A percentile compares a stretch with the other conserved stretches of the same genome.
Evolutionary conservation across 1,140 invertebrate genomes (phyloP).

Genomic region (Zaprionus camerounensis): DNA sequence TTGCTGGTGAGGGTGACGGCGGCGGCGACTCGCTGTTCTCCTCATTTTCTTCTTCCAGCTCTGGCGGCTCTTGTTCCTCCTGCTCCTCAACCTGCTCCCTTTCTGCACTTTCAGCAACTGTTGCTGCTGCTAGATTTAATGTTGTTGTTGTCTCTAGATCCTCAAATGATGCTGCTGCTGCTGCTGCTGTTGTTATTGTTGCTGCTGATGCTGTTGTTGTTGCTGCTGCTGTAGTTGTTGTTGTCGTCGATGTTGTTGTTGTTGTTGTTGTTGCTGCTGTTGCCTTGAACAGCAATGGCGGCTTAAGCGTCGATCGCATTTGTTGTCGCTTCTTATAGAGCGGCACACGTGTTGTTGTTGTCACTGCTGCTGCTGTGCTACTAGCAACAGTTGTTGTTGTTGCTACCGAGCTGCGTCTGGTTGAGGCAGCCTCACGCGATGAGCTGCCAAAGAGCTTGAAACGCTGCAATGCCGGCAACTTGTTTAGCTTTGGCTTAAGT

Average conservation of each 20-base stretch:
- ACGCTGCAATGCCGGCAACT: conserved; percentile 65
- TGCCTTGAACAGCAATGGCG: conserved; percentile 59
- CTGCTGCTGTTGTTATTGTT: conserved; percentile 1
- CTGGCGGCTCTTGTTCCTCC: not conserved
- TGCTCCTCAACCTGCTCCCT: conserved; percentile 1
- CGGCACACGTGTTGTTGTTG: conserved; percentile 74
- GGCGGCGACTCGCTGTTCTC: conserved; percentile 9
- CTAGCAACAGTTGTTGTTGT: conserved; percentile 21
- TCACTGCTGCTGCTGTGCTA: conserved; percentile 26
- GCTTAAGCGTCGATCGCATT: conserved; percentile 68
- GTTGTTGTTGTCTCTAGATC: conserved; percentile 11
- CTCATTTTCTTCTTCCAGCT: not conserved
- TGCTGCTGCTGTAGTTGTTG: conserved; percentile 1
- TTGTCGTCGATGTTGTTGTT: conserved; percentile 8
- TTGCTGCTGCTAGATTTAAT: not conserved
- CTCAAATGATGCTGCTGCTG: conserved; percentile 16
- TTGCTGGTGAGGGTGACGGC: conserved; percentile 3
- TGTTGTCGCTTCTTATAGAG: conserved; percentile 75
- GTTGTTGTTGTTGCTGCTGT: conserved; percentile 19
- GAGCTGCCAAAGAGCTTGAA: conserved; percentile 77
- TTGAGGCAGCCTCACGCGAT: conserved; percentile 54
- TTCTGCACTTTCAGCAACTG: conserved; percentile 4
- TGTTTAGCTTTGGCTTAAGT: conserved; percentile 44
- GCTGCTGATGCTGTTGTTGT: conserved; percentile 13
- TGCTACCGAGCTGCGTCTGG: conserved; percentile 42